These are phyloP conservation scores for Zenarchopterus dispar DNA, from an alignment of 2,797 vertebrate species.

Conservation along the genomic window DNA sequence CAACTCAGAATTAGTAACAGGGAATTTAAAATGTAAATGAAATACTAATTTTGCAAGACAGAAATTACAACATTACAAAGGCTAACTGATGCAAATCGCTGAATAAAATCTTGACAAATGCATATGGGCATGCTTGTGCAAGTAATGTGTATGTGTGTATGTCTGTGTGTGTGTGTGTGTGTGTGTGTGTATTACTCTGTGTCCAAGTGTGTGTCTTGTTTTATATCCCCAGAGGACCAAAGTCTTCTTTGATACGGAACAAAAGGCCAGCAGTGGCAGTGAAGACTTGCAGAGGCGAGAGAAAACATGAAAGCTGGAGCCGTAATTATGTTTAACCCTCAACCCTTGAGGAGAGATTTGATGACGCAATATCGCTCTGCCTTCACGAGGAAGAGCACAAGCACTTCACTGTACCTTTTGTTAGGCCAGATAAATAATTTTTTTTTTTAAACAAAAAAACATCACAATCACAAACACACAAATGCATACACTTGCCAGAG, in stretches of 20 bases:
- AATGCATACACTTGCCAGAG: background rate
- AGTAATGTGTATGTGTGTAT: conserved; percentile 12
- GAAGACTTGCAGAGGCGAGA: conserved; percentile 32
- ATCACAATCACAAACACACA: background rate
- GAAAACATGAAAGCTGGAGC: conserved; percentile 66
- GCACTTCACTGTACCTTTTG: conserved; percentile 27
- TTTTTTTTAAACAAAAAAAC: too few species aligned
- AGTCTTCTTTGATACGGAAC: conserved; percentile 61
- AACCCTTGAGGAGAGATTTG: conserved; percentile 55
- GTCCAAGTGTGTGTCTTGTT: background rate
- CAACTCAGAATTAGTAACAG: conserved; percentile 2
- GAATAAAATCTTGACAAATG: conserved; percentile 20
- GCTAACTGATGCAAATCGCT: conserved; percentile 18
- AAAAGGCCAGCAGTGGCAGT: conserved; percentile 54
- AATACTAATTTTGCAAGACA: background rate
- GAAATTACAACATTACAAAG: background rate
- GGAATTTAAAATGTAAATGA: conserved; percentile 18
- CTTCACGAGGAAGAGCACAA: conserved; percentile 35
- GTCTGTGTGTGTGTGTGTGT: background rate
- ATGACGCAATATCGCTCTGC: conserved; percentile 58
- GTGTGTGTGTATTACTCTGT: conserved; percentile 1
- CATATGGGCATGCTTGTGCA: background rate
- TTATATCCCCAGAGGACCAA: conserved; percentile 40
- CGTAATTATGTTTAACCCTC: conserved; percentile 64
- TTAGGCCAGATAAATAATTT: background rate